A percentile compares a stretch with the other conserved stretches of the same genome.
Evolutionary conservation across 2,113 vertebrate species (phyloP).

Genomic region (Solea senegalensis): DNA sequence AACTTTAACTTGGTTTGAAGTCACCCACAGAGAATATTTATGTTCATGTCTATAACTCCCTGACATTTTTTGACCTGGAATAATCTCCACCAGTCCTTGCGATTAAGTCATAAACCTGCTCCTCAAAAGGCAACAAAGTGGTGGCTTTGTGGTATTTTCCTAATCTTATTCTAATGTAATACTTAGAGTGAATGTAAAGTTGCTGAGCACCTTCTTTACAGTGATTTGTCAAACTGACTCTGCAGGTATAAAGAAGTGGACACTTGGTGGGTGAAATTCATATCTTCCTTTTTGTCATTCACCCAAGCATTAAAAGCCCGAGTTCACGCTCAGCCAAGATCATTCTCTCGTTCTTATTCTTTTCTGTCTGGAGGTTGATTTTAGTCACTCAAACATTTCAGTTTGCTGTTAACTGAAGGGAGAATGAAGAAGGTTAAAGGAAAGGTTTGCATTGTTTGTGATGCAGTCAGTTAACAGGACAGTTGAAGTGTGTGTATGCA

Average conservation of each 20-base stretch:
- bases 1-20: too few species aligned
- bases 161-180: background rate
- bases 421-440: slow-evolving; percentile 30
- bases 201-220: background rate
- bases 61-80: too few species aligned
- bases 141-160: background rate
- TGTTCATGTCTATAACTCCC: too few species aligned
- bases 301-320: background rate
- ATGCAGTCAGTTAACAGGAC: slow-evolving; percentile 24
- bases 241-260: background rate
- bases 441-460: slow-evolving; percentile 13
- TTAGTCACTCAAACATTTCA: slow-evolving; percentile 22
- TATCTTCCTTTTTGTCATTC: background rate
- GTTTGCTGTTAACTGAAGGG: slow-evolving; percentile 17
- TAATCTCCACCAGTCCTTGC: too few species aligned
- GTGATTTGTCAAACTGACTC: background rate
- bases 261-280: background rate
- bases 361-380: slow-evolving; percentile 16
- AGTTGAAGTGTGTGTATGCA: background rate
- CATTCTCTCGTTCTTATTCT: slow-evolving; percentile 1
- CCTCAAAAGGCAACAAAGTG: too few species aligned
- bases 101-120: too few species aligned
- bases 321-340: slow-evolving; percentile 2
- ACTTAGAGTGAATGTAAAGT: background rate
- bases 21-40: too few species aligned